Percentiles rank a stretch among this genome's conserved stretches.
Conservation (phyloP, 2,113 vertebrate species). For the Cheirogaleus medius region DNA sequence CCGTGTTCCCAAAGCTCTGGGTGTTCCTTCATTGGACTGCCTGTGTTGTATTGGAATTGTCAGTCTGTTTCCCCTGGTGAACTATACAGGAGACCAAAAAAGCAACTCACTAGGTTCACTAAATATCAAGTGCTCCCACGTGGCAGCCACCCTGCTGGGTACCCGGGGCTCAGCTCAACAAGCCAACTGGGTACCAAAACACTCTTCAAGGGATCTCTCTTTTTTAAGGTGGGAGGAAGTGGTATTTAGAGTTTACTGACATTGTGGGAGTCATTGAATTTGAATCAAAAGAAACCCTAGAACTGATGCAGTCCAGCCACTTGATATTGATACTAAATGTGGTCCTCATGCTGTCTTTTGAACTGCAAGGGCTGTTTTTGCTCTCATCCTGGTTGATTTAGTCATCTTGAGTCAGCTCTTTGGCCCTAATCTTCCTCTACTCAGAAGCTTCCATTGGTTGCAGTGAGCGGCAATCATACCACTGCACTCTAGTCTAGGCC, state of each 20-base stretch:
- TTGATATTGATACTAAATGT: rapidly evolving
- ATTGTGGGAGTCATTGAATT: not conserved
- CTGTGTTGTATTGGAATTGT: not conserved
- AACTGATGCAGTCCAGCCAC: not conserved
- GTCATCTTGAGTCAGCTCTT: not conserved
- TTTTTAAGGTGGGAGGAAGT: not conserved
- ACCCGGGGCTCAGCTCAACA: not conserved
- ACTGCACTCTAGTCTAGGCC: too few relatives aligned
- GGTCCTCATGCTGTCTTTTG: rapidly evolving
- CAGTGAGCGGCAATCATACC: too few relatives aligned
- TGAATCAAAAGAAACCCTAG: not conserved
- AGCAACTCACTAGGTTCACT: not conserved
- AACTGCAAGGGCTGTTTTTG: too few relatives aligned
- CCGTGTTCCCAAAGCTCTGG: not conserved
- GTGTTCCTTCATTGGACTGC: not conserved
- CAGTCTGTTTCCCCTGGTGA: not conserved
- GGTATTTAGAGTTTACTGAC: not conserved
- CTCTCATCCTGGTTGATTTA: rapidly evolving
- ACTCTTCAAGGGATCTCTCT: not conserved
- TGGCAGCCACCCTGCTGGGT: not conserved
- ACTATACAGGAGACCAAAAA: not conserved
- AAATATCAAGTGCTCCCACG: rapidly evolving
- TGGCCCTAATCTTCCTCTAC: not conserved
- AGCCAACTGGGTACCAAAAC: not conserved
- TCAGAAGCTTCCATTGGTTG: not conserved